Percentiles rank a stretch among this genome's conserved stretches.
phyloP scores from a whole-genome alignment of 2,113 vertebrate species.

The rabbit (Oryctolagus cuniculus) region DNA sequence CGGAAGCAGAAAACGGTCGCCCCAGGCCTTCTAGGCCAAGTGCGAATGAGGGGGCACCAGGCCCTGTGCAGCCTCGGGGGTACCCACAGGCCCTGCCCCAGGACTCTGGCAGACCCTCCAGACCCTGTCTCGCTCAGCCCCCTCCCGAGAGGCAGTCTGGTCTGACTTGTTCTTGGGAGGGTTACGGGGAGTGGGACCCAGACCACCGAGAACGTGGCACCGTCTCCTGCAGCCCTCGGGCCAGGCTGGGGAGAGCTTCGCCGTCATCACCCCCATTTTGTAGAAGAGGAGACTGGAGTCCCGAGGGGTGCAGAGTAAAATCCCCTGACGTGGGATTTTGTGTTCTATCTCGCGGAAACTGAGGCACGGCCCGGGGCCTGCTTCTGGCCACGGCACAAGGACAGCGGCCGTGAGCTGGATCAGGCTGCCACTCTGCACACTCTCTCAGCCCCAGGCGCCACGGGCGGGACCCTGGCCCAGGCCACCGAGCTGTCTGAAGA shows the following conservation, averaged over 20 bases:
- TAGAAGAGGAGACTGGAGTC: not conserved
- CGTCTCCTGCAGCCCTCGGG: not conserved
- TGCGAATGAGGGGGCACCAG: accelerated
- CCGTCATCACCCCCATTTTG: not conserved
- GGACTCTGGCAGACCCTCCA: not conserved
- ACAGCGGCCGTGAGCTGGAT: accelerated
- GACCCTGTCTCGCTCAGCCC: not conserved
- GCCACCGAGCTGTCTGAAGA: not conserved
- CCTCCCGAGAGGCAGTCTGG: not conserved
- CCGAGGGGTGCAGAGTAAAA: not conserved
- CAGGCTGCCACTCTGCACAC: too few species aligned
- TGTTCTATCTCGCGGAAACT: not conserved
- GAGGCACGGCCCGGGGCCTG: not conserved
- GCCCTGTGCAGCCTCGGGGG: not conserved
- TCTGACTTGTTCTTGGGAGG: not conserved
- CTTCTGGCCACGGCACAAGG: not conserved
- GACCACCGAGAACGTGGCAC: accelerated
- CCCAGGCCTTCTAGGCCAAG: not conserved
- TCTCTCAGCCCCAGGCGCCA: accelerated
- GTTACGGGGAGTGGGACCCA: not conserved
- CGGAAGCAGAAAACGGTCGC: not conserved
- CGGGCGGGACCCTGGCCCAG: not conserved
- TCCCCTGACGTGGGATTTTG: not conserved
- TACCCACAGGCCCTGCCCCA: accelerated
- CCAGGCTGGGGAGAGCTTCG: not conserved